These are phyloP conservation scores for Parnassius orleans DNA, from an alignment of 2,888 invertebrate species.

Conservation along the genomic window DNA sequence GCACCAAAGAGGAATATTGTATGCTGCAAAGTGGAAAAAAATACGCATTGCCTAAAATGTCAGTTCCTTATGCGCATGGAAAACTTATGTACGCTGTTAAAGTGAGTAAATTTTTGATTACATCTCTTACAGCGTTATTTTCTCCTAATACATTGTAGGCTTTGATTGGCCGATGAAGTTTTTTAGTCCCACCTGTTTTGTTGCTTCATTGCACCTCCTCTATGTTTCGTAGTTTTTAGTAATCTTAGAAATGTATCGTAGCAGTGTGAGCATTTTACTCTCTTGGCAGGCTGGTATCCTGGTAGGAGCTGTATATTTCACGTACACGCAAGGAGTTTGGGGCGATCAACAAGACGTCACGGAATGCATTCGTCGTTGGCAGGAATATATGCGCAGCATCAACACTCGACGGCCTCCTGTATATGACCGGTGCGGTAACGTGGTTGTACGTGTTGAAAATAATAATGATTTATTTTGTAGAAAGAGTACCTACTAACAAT, in stretches of 20 bases:
- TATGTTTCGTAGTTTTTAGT: constrained; percentile 54
- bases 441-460: constrained; percentile 55
- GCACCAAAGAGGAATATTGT: constrained; percentile 62
- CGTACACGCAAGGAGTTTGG: constrained; percentile 74
- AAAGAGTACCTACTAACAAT: constrained; percentile 14
- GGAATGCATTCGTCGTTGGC: constrained; percentile 69
- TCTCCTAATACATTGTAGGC: constrained; percentile 3
- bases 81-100: constrained; percentile 67
- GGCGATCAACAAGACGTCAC: constrained; percentile 67
- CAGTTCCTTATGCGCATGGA: constrained; percentile 59
- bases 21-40: constrained; percentile 48
- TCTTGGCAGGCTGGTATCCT: constrained; percentile 65
- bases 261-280: constrained; percentile 4
- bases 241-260: constrained; percentile 32
- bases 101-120: constrained; percentile 47
- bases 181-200: constrained; percentile 8
- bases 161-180: background rate
- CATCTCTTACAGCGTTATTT: constrained; percentile 21
- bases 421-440: constrained; percentile 66
- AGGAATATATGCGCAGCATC: constrained; percentile 66
- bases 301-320: constrained; percentile 68
- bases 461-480: background rate
- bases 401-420: constrained; percentile 66
- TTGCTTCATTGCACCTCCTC: constrained; percentile 46
- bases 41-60: constrained; percentile 37